Base-by-base conservation (phyloP, 1,140 invertebrate genomes). In the Diplogasteroides magnus region DNA sequence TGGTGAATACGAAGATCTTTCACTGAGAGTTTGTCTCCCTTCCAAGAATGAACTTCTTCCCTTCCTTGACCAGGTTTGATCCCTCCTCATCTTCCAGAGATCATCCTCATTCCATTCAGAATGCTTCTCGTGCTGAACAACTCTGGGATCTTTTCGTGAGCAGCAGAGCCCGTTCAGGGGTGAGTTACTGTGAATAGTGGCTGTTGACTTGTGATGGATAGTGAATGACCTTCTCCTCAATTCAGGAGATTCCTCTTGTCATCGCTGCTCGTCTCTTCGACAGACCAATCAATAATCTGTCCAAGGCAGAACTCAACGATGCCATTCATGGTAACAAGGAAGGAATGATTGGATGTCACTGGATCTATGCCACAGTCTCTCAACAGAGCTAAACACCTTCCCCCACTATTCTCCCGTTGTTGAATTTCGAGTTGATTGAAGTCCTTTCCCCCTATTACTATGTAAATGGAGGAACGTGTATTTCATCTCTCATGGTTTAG, bases 101-200 rank as follows among this genome's bases (percentile, higher is more conserved):
- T 57, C 31, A 11, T 32, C 25, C 23, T 0, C 19, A 64, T 19
- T 57, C 31, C 48, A 74, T 70, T 73, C 61, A 83, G 78, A 83
- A 81, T 61, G 66, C 78, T 29, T 77, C 63, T 61, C 76, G 79
- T 31, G 79, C 79, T 25, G 73, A 81, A 66, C 81, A 81, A 67
- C 72, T 81, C 2, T 81, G 79, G 79, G 78, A 81, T 59, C 71
- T 81, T n/a, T 81, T 81, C 59, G 78, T 80, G 23, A 78, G 73
- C 71, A 81, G 78, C 57, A 69, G 78, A 26, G 80, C 78, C n/a
- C 78, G 78, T 64, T 82, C 80, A n/a, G 81, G 80, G 25, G 77
- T 79, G 72, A 61, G 80, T 77, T 64, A 13, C n/a, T n/a, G n/a
- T n/a, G n/a, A n/a, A n/a, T n/a, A n/a, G n/a, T n/a, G n/a, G n/a